Evolutionary conservation across 2,888 invertebrate species (phyloP).

Genomic region (Keiferia lycopersicella): DNA sequence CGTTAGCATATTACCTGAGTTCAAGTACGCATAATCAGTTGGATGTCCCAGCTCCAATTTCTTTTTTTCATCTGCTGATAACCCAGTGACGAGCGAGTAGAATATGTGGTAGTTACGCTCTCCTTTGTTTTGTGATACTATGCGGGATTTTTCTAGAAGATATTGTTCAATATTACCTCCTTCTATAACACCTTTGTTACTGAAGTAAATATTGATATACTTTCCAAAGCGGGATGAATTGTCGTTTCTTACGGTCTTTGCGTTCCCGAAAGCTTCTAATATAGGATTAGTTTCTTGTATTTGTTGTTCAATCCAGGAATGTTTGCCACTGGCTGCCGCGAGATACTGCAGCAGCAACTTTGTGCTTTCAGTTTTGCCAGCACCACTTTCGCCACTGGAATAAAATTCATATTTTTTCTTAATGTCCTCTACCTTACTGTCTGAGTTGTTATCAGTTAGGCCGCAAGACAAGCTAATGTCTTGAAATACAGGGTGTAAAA

Average conservation of each 20-base stretch:
- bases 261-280: constrained; percentile 98
- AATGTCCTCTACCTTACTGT: neutral
- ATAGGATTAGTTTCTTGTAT: constrained; percentile 98
- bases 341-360: constrained; percentile 96
- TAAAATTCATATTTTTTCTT: neutral
- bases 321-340: constrained; percentile 96
- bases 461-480: too few species aligned
- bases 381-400: constrained; percentile 95
- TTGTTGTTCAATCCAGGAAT: constrained; percentile 98
- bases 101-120: constrained; percentile 98
- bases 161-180: constrained; percentile 98
- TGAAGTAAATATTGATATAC: constrained; percentile 95
- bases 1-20: constrained; percentile 87
- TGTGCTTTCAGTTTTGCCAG: constrained; percentile 98
- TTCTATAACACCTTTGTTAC: constrained; percentile 90
- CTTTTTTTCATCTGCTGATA: constrained; percentile 89
- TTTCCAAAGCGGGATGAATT: constrained; percentile 98
- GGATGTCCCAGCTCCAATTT: constrained; percentile 88
- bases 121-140: constrained; percentile 93
- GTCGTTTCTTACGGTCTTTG: constrained; percentile 96
- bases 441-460: neutral
- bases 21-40: constrained; percentile 89
- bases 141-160: constrained; percentile 95
- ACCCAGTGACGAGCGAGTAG: constrained; percentile 93
- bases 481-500: too few species aligned